Conservation (phyloP, 2,797 vertebrate species). For the Rhinogobio ventralis region DNA sequence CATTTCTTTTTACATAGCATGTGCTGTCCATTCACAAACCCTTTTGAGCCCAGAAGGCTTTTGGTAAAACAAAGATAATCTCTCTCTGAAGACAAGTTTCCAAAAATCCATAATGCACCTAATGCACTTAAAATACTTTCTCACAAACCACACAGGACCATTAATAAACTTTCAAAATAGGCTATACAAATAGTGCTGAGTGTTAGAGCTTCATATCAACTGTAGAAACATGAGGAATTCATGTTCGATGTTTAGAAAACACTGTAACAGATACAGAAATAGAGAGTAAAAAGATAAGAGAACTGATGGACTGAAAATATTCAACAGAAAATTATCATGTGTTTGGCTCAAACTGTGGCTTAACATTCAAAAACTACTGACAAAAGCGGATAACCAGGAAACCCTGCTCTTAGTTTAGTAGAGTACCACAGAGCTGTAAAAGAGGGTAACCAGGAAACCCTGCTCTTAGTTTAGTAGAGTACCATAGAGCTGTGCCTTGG, state of each 20-base stretch:
- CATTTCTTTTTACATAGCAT: slow-evolving; percentile 65
- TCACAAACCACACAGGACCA: slow-evolving; percentile 38
- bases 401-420: slow-evolving; percentile 83
- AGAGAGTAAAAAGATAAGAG: slow-evolving; percentile 33
- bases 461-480: slow-evolving; percentile 90
- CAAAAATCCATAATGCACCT: slow-evolving; percentile 37
- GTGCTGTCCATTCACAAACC: slow-evolving; percentile 20
- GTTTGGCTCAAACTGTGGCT: slow-evolving; percentile 31
- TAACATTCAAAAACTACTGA: slow-evolving; percentile 44
- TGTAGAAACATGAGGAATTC: slow-evolving; percentile 35
- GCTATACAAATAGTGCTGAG: slow-evolving; percentile 49
- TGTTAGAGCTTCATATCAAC: slow-evolving; percentile 39
- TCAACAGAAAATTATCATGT: slow-evolving; percentile 25
- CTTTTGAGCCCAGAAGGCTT: slow-evolving; percentile 25
- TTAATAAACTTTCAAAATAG: slow-evolving; percentile 35
- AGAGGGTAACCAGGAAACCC: neutral
- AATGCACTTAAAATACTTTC: slow-evolving; percentile 38
- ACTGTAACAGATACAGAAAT: slow-evolving; percentile 41
- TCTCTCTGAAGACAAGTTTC: slow-evolving; percentile 33
- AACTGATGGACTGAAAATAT: slow-evolving; percentile 19
- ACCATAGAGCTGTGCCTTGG: slow-evolving; percentile 97
- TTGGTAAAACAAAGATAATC: slow-evolving; percentile 25
- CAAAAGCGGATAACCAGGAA: neutral
- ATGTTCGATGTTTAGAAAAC: slow-evolving; percentile 47
- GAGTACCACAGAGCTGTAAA: slow-evolving; percentile 90